Evolutionary conservation across 2,797 vertebrate species (phyloP), one percentile per base, ranked within the genome.

Genomic region (Typhlichthys subterraneus): DNA sequence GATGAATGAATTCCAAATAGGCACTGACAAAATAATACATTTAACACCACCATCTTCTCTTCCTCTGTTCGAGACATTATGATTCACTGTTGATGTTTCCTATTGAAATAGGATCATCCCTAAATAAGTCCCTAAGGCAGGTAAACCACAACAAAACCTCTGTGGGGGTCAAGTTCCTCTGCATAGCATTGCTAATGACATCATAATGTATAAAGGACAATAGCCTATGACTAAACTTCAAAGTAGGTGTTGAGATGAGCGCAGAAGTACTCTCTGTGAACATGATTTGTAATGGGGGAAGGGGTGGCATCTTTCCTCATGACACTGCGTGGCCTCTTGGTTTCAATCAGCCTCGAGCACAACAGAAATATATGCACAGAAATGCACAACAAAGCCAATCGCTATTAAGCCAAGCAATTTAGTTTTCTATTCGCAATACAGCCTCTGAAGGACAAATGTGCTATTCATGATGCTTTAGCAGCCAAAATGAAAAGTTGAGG

Each of bases 361-460:
- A 94, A 95, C 94, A 93, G 95, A 95, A 91, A 92, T 93, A 91
- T 90, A 93, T 93, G 91, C 92, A 93, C 90, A 91, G 82, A 93
- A 97, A 97, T 97, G 95, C 93, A 96, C 94, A 96, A 99, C 96
- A 99, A 99, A 96, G 95, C 87, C 92, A 90, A 88, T 87, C 92
- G 96, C 94, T 96, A 95, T 96, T 95, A 97, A 96, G 94, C 92
- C 93, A 90, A 5, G 85, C 88, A 92, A 95, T 95, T 93, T 94
- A 95, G 93, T 95, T 94, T 93, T 94, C 92, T 90, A 94, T 94
- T 94, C 94, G 93, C 94, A 96, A 96, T 96, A 95, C 95, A 94
- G 94, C 94, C 94, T 94, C 94, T 94, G 93, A 94, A 95, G 94
- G 88, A 84, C 87, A 87, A 92, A 92, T 91, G 90, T 76, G 87